Conservation (phyloP, 2,113 vertebrate species). For the Symphodus melops region DNA sequence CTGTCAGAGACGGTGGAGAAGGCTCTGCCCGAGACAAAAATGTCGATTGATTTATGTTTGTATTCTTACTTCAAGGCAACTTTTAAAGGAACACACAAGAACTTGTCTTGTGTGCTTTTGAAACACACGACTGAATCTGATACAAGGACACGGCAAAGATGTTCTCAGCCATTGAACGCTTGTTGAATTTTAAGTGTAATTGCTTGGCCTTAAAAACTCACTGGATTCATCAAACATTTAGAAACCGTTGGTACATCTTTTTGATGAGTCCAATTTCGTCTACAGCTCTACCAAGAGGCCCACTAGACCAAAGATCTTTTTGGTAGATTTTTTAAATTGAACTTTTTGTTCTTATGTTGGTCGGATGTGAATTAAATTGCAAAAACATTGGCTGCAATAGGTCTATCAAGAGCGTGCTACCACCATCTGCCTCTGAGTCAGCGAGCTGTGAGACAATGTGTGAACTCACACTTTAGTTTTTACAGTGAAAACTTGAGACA, state of each 20-base stretch:
- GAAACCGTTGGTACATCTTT: neutral
- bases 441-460: slow-evolving; percentile 3
- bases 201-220: neutral
- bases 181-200: neutral
- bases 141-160: neutral
- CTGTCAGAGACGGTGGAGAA: slow-evolving; percentile 20
- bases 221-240: neutral
- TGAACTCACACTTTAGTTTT: slow-evolving; percentile 5
- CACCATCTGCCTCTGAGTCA: neutral
- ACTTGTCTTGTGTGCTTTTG: neutral
- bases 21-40: neutral
- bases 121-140: neutral
- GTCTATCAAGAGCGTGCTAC: neutral
- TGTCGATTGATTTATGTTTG: neutral
- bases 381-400: neutral
- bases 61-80: slow-evolving; percentile 4
- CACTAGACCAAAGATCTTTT: neutral
- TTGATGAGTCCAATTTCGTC: neutral
- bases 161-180: neutral
- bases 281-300: neutral
- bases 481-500: neutral
- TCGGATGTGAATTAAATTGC: neutral
- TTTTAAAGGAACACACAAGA: neutral
- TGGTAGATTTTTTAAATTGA: slow-evolving; percentile 3
- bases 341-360: neutral